Conservation (phyloP, 2,888 invertebrate species). For the Anorthoa munda region DNA sequence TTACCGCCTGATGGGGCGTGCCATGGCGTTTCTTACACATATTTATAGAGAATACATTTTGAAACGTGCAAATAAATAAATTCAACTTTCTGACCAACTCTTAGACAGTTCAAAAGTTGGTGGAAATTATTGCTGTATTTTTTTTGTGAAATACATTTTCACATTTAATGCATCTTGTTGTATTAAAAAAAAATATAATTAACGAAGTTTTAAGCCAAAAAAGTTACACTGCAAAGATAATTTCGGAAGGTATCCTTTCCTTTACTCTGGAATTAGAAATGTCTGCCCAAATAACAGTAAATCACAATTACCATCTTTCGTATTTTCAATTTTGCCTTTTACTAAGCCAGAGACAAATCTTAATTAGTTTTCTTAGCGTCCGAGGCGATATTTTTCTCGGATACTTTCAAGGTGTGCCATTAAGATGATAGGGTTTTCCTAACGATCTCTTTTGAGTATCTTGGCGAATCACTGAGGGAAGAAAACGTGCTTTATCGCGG, state of each 20-base stretch:
- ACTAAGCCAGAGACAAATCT: conserved; percentile 38
- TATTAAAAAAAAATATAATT: too few relatives aligned
- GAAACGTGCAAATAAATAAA: too few relatives aligned
- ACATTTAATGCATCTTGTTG: too few relatives aligned
- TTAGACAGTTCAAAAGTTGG: too few relatives aligned
- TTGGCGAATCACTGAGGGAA: conserved; percentile 27
- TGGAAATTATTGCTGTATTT: too few relatives aligned
- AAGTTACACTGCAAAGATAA: conserved; percentile 2
- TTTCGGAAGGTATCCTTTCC: conserved; percentile 6
- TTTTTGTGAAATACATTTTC: too few relatives aligned
- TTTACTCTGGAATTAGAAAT: conserved; percentile 42
- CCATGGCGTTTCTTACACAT: too few relatives aligned
- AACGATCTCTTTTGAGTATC: conserved; percentile 48
- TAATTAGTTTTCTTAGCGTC: conserved; percentile 47
- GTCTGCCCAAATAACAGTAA: conserved; percentile 45
- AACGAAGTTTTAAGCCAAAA: background rate
- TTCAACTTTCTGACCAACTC: too few relatives aligned
- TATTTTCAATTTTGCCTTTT: conserved; percentile 56
- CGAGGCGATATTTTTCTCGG: conserved; percentile 26
- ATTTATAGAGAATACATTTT: too few relatives aligned
- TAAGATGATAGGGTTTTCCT: conserved; percentile 53
- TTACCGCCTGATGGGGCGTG: background rate
- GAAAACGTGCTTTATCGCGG: conserved; percentile 62
- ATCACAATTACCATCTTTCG: conserved; percentile 45
- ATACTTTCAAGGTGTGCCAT: conserved; percentile 31